phyloP scores from a whole-genome alignment of 2,113 vertebrate genomes.

The Picathartes gymnocephalus region DNA sequence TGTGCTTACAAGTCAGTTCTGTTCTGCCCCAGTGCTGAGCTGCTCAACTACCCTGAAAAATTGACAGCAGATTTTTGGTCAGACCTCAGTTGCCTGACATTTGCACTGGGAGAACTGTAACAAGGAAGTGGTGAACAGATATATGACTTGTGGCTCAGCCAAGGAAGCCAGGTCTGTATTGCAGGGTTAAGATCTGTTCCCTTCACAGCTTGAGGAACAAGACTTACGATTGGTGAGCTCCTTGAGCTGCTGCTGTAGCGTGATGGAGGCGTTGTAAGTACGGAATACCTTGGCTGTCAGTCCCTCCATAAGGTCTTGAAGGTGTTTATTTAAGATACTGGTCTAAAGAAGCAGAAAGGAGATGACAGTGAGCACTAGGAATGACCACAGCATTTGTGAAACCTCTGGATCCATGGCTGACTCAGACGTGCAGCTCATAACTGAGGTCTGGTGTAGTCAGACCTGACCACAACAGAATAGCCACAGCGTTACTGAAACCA shows the following conservation, averaged over 20 bases:
- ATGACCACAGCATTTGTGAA: not conserved
- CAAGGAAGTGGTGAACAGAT: not conserved
- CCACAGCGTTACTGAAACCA: slow-evolving; percentile 4
- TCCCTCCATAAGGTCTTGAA: slow-evolving; percentile 98
- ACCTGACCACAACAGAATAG: not conserved
- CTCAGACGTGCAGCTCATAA: not conserved
- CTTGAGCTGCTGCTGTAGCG: slow-evolving; percentile 88
- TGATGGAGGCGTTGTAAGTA: slow-evolving; percentile 98
- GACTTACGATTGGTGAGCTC: slow-evolving; percentile 90
- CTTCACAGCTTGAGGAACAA: not conserved
- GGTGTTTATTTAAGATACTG: slow-evolving; percentile 96
- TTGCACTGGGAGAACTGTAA: not conserved
- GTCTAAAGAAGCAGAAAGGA: slow-evolving; percentile 76
- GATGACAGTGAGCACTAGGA: not conserved
- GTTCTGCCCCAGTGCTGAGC: not conserved
- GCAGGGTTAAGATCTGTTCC: not conserved
- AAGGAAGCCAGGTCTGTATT: not conserved
- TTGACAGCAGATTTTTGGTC: not conserved
- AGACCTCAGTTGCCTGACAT: not conserved
- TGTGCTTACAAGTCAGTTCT: not conserved
- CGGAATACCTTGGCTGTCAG: slow-evolving; percentile 98
- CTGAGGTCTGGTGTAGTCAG: not conserved
- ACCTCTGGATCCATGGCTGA: not conserved
- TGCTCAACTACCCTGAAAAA: not conserved
- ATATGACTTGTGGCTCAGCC: not conserved